Evolutionary conservation across 2,888 invertebrate genomes (phyloP), one percentile per base, ranked within the genome.

Genomic region (Heliconius sara): DNA sequence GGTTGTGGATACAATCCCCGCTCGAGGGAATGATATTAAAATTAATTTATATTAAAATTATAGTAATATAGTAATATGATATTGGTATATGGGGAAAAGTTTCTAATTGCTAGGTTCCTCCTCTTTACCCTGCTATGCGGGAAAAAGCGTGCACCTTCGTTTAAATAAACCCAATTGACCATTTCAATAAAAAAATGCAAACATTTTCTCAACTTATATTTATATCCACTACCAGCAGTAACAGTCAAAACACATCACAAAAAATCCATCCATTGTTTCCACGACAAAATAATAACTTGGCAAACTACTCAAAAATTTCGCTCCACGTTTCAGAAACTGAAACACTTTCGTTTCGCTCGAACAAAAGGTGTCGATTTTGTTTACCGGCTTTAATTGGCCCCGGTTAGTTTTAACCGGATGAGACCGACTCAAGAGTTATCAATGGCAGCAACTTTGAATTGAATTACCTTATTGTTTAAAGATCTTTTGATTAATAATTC

Each of bases 361-460:
- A 75, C 75, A 65, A 65, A 75, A 66, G 75, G 75, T 75, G 39
- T 75, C 47, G 47, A 30, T 73, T 60, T 43, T 75, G 75, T 75
- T 65, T 66, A 66, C 75, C 66, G 27, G 75, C 63, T 75, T 66
- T 75, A 75, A 75, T 75, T 75, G 75, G 65, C 43, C 60, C 75
- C 65, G 66, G 75, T 65, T 75, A 75, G 75, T 75, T 75, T 66
- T 75, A 75, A 75, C 75, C 75, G 43, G 75, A 75, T 75, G 65
- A 75, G 43, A 66, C 65, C 75, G 65, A 43, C 60, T 73, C 75
- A 47, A 60, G 63, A 75, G 75, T 66, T 75, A 75, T 75, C 75
- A 75, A 75, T 75, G 66, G 65, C 75, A 66, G 65, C 75, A 75
- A 75, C 75, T 75, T 75, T 75, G 66, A 66, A 75, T 75, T 75